These are phyloP conservation scores for Tetragonisca angustula DNA, from an alignment of 2,888 invertebrate genomes.

Conservation along the genomic window DNA sequence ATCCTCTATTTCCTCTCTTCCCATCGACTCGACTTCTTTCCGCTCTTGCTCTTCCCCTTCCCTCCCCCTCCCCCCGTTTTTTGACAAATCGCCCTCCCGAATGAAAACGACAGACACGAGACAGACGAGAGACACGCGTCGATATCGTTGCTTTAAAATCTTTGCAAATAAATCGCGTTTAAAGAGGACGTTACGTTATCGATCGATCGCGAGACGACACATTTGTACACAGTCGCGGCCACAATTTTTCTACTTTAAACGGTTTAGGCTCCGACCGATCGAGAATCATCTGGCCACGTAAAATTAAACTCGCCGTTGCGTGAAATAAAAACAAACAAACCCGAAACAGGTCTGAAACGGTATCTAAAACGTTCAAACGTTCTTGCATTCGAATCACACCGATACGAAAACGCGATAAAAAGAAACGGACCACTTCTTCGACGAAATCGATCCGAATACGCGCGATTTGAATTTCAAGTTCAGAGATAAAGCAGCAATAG, in stretches of 20 bases:
- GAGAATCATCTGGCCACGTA: not conserved
- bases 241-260: not conserved
- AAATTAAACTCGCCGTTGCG: not conserved
- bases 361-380: not conserved
- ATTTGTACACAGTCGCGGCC: not conserved
- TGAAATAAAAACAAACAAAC: not conserved
- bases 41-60: not conserved
- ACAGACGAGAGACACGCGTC: slow-evolving; percentile 10
- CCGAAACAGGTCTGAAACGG: not conserved
- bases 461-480: not conserved
- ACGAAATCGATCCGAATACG: not conserved
- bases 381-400: no score
- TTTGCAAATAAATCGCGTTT: not conserved
- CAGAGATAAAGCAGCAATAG: not conserved
- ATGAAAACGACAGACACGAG: slow-evolving; percentile 9
- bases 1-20: slow-evolving; percentile 34
- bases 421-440: not conserved
- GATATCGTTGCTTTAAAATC: not conserved
- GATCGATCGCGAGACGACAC: not conserved
- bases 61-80: not conserved
- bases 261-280: not conserved
- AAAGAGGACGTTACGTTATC: not conserved
- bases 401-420: not conserved
- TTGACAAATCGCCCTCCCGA: not conserved
- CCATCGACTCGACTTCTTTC: not conserved